Conservation (phyloP, 2,797 vertebrate species). For the Sphenopsis melanotis region DNA sequence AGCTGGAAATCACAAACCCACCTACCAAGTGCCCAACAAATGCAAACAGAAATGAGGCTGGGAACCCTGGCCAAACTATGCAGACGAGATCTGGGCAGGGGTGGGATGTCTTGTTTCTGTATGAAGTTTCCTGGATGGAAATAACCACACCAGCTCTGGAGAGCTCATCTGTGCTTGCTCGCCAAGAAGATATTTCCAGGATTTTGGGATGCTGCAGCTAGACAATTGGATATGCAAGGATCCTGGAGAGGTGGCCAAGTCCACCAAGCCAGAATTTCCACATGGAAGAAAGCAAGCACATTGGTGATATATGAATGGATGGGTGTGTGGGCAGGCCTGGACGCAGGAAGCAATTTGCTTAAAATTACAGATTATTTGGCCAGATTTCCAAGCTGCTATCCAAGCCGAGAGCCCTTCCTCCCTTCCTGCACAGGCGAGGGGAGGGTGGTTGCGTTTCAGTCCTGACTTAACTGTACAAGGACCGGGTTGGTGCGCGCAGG, state of each 20-base stretch:
- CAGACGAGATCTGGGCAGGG: background rate
- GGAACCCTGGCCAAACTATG: background rate
- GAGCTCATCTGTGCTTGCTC: background rate
- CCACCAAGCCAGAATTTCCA: conserved; percentile 25
- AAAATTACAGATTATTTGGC: conserved; percentile 5
- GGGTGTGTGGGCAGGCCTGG: background rate
- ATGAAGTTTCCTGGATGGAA: conserved; percentile 30
- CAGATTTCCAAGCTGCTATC: background rate
- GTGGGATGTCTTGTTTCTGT: background rate
- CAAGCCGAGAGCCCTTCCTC: background rate
- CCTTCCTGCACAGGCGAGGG: fast-evolving
- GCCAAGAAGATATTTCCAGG: conserved; percentile 55
- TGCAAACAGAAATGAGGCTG: background rate
- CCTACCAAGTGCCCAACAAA: background rate
- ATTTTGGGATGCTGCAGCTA: conserved; percentile 35
- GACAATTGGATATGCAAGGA: conserved; percentile 9
- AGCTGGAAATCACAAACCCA: background rate
- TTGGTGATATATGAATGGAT: background rate
- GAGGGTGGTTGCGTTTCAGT: background rate
- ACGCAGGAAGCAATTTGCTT: background rate
- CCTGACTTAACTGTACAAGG: background rate
- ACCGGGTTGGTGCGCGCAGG: fast-evolving
- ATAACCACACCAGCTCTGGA: background rate
- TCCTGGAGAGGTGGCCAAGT: conserved; percentile 29
- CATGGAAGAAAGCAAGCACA: conserved; percentile 1